These are phyloP conservation scores for Tragelaphus buxtoni DNA, from an alignment of 2,113 vertebrate species.

Conservation along the genomic window DNA sequence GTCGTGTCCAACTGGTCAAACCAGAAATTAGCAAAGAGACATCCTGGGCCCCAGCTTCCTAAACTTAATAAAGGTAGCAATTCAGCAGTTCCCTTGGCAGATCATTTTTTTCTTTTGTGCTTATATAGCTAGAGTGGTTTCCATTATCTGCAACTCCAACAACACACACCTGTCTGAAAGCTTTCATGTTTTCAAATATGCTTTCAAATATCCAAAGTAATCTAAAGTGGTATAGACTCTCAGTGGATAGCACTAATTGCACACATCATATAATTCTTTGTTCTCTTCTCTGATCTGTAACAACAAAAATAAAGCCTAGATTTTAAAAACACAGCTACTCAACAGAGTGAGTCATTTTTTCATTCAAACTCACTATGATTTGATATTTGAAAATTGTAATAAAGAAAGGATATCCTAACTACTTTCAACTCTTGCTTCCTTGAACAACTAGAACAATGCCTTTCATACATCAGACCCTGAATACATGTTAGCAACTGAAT, in stretches of 20 bases:
- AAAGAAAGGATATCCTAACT: not conserved
- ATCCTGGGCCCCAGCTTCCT: not conserved
- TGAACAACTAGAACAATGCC: not conserved
- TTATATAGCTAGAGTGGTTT: not conserved
- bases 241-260: not conserved
- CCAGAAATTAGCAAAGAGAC: not conserved
- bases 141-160: not conserved
- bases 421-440: not conserved
- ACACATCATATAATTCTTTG: not conserved
- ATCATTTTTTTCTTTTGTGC: not conserved
- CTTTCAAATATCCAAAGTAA: not conserved
- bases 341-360: not conserved
- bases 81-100: not conserved
- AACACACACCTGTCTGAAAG: not conserved
- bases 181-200: not conserved
- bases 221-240: not conserved
- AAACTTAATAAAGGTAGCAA: not conserved
- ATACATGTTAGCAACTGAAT: not conserved
- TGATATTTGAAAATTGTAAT: not conserved
- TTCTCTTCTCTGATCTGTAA: not conserved
- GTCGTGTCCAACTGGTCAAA: not conserved
- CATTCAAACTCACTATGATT: not conserved
- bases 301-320: not conserved
- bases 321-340: conserved; percentile 8
- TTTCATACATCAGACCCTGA: not conserved